phyloP scores from a whole-genome alignment of 2,797 vertebrate genomes.

The Ctenopoma kingsleyae region DNA sequence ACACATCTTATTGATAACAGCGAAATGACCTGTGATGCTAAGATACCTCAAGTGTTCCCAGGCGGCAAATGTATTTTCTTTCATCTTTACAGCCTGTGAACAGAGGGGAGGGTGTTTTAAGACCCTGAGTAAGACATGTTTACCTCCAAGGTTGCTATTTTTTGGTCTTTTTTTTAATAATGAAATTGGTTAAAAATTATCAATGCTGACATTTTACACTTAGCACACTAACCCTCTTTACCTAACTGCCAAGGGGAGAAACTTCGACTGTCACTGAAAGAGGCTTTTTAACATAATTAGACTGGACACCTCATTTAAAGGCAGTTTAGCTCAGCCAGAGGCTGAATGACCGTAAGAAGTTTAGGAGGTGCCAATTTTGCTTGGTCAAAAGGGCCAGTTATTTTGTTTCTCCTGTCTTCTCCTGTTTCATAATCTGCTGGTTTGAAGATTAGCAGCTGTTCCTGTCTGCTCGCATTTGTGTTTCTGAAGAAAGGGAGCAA shows the following conservation, averaged over 20 bases:
- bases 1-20: not conserved
- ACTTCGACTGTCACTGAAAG: constrained; percentile 47
- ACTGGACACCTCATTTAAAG: constrained; percentile 58
- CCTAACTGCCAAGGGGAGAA: constrained; percentile 39
- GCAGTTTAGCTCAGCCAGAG: constrained; percentile 36
- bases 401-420: constrained; percentile 28
- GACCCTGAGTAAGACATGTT: constrained; percentile 1
- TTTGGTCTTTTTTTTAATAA: constrained; percentile 25
- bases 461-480: constrained; percentile 43
- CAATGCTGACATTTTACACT: constrained; percentile 36
- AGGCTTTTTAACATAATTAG: constrained; percentile 57
- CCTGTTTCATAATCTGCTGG: constrained; percentile 40
- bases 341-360: constrained; percentile 52
- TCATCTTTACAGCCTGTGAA: constrained; percentile 24
- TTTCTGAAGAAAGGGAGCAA: constrained; percentile 20
- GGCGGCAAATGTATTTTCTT: not conserved
- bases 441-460: constrained; percentile 47
- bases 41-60: constrained; percentile 17
- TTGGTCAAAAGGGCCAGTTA: constrained; percentile 40
- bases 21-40: constrained; percentile 9
- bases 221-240: constrained; percentile 31
- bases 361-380: constrained; percentile 41
- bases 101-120: constrained; percentile 1
- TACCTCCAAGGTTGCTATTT: constrained; percentile 10
- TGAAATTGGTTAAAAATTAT: constrained; percentile 22